Evolutionary conservation across 2,888 invertebrate genomes (phyloP).

Genomic region (Stenotaenia linearis): DNA sequence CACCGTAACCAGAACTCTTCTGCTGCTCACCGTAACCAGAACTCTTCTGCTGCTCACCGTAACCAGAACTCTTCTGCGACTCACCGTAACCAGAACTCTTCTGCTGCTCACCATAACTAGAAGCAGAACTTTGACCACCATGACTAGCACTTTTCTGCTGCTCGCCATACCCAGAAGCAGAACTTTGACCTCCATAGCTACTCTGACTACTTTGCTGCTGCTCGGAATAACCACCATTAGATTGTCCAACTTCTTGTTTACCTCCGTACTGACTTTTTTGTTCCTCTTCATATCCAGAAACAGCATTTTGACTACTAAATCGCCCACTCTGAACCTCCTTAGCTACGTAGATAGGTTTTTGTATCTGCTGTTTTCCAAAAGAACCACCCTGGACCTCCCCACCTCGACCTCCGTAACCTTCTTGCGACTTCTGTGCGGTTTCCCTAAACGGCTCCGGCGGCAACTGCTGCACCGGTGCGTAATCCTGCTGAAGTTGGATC

Average conservation of each 20-base stretch:
- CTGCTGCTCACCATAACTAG: not conserved
- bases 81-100: not conserved
- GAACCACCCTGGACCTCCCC: not conserved
- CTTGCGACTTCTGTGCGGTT: not conserved
- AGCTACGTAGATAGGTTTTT: not conserved
- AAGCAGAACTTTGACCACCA: not conserved
- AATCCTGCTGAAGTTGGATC: no score
- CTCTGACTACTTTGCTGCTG: not conserved
- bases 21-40: no score
- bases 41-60: not conserved
- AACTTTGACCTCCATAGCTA: not conserved
- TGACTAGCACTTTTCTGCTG: not conserved
- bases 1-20: no score
- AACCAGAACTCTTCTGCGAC: not conserved
- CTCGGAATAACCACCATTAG: not conserved
- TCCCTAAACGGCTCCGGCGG: not conserved
- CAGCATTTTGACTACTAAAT: no score
- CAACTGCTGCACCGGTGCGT: no score
- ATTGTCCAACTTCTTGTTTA: no score
- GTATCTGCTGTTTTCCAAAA: not conserved
- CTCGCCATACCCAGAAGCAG: not conserved
- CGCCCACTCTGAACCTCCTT: not conserved
- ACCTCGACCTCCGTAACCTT: not conserved
- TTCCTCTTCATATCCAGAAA: no score
- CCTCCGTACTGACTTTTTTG: no score